A percentile compares a stretch with the other conserved stretches of the same genome.
Conservation (phyloP, 2,797 vertebrate species). For the Neomorphus geoffroyi region DNA sequence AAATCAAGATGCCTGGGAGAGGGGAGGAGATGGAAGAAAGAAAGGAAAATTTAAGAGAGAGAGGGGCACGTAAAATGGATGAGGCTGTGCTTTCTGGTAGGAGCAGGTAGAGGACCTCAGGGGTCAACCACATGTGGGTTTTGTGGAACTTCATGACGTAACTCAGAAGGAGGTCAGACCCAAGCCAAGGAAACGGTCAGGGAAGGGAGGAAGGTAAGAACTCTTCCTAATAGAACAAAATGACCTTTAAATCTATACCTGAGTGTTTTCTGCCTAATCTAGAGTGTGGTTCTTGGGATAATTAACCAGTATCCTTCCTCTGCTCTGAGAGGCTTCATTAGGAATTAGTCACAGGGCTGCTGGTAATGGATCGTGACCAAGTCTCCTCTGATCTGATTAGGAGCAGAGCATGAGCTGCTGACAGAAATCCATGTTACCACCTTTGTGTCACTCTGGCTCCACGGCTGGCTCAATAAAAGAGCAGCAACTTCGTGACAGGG, state of each 20-base stretch:
- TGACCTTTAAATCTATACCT: not conserved
- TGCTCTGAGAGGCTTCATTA: slow-evolving; percentile 32
- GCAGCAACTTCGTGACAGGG: not conserved
- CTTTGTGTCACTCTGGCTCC: not conserved
- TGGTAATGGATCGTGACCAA: slow-evolving; percentile 38
- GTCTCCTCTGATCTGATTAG: slow-evolving; percentile 32
- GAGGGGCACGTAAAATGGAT: not conserved
- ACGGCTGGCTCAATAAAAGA: slow-evolving; percentile 39
- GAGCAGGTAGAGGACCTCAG: not conserved
- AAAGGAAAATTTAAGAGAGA: not conserved
- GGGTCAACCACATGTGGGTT: not conserved
- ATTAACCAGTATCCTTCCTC: slow-evolving; percentile 1
- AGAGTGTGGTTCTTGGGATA: not conserved
- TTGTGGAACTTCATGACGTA: not conserved
- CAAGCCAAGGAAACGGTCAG: not conserved
- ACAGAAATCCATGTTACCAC: slow-evolving; percentile 30
- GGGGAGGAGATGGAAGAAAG: not conserved
- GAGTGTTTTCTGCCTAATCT: not conserved
- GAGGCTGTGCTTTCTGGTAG: not conserved
- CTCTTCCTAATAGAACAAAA: not conserved
- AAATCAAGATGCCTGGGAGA: not conserved
- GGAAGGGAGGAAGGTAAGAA: not conserved
- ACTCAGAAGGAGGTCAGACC: not conserved
- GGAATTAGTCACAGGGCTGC: slow-evolving; percentile 38
- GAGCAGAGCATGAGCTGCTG: not conserved